These are phyloP conservation scores for Cataglyphis rosenhaueri DNA, from an alignment of 2,888 invertebrate genomes.

Conservation along the genomic window DNA sequence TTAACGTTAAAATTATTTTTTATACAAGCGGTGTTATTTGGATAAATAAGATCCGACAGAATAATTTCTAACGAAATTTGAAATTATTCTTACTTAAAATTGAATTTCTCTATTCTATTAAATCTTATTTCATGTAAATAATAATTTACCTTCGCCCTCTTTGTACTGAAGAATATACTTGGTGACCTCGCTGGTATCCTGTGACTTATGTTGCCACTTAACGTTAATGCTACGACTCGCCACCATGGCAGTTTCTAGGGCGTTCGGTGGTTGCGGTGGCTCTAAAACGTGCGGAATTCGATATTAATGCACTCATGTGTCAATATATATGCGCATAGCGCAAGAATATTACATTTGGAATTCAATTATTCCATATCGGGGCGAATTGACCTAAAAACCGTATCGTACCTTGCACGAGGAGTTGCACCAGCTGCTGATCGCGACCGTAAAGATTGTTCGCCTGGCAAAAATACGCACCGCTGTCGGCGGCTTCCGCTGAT, in stretches of 20 bases:
- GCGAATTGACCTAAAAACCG: conserved; percentile 46
- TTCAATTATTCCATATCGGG: conserved; percentile 44
- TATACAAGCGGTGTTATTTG: neutral
- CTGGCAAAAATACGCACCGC: conserved; percentile 92
- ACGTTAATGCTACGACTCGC: conserved; percentile 91
- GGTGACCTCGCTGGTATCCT: conserved; percentile 90
- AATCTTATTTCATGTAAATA: neutral
- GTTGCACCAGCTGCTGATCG: conserved; percentile 90
- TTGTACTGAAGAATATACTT: conserved; percentile 90
- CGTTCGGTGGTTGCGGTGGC: conserved; percentile 90
- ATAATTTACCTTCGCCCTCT: conserved; percentile 87
- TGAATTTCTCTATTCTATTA: neutral
- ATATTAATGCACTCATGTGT: conserved; percentile 40
- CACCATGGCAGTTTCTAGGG: conserved; percentile 89
- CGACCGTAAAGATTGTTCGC: conserved; percentile 91
- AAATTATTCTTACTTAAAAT: neutral
- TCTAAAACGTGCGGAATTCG: conserved; percentile 85
- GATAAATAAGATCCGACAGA: neutral
- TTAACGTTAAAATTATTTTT: neutral
- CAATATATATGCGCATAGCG: conserved; percentile 25
- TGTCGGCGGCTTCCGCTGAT: conserved; percentile 90
- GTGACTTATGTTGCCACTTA: conserved; percentile 91
- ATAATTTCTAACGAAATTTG: neutral
- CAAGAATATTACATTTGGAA: conserved; percentile 45
- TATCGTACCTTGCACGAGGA: conserved; percentile 89